Evolutionary conservation across 2,888 invertebrate genomes (phyloP), one percentile per base, ranked within the genome.

Genomic region (Hyles lineata): DNA sequence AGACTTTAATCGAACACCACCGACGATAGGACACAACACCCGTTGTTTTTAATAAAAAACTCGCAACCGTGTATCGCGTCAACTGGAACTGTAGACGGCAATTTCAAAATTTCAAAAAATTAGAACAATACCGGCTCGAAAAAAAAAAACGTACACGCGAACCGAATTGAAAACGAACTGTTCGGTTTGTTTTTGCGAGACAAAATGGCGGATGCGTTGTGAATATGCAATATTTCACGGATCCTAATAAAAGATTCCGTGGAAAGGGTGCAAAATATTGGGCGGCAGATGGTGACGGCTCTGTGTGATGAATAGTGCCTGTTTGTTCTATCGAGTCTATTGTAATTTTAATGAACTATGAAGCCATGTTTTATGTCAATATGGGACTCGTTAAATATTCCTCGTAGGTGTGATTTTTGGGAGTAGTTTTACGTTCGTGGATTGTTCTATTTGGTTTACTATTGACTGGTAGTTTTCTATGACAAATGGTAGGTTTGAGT

Each of bases 221-320:
- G 81, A 79, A 82, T 79, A 78, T 80, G 79, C 79, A 78, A 81
- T 82, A 80, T 81, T 80, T 81, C 78, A 78, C 72, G 69, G 76
- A 59, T 73, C 74, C 76, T 78, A 78, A 79, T 81, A 79, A 82
- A 79, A 76, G 74, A 74, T 75, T 76, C 70, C 50, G 63, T 35
- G 60, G 67, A 75, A 71, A 71, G 63, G 75, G 71, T 74, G 74
- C 70, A 72, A 75, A 73, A 71, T 72, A 71, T 62, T 60, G 60
- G 25, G 67, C 55, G 72, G 73, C 73, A 73, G 61, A 62, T 73
- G 73, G 70, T 35, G 67, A 35, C 43, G 35, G 72, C 43, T 23
- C 23, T 0, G 21, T 52, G 29, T 73, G 73, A 73, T 55, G 62
- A 70, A 73, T 73, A 70, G 62, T 55, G 25, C 52, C 55, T 62